A percentile compares a stretch with the other conserved stretches of the same genome.
These are phyloP conservation scores for Heliconius aoede DNA, from an alignment of 2,888 invertebrate species.

Conservation along the genomic window DNA sequence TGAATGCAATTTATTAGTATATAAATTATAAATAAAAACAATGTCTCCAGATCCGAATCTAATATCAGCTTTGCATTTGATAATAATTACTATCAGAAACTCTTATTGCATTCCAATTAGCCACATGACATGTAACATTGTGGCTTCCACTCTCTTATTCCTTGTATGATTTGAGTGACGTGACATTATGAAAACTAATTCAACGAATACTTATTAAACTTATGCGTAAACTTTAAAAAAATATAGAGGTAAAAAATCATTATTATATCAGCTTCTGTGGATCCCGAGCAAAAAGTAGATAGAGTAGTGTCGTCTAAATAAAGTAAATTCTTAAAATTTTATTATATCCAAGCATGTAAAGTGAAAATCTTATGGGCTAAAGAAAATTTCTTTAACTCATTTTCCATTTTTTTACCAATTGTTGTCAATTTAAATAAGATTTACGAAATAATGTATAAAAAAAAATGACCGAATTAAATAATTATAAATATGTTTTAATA, in stretches of 20 bases:
- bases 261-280: no score
- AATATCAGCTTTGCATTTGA: neutral
- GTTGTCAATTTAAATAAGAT: neutral
- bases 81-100: neutral
- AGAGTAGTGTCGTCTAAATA: neutral
- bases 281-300: no score
- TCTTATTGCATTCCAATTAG: constrained; percentile 20
- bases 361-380: neutral
- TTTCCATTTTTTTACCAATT: neutral
- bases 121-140: neutral
- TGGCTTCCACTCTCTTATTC: constrained; percentile 1
- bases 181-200: neutral
- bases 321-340: neutral
- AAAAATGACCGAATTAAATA: no score
- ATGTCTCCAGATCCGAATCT: neutral
- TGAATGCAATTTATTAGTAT: neutral
- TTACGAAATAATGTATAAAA: no score
- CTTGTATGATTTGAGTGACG: neutral
- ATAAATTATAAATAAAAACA: neutral
- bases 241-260: no score
- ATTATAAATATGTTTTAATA: neutral
- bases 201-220: neutral
- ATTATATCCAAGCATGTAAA: neutral
- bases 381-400: no score
- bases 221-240: no score